These are phyloP conservation scores for Charaxes varanes DNA, from an alignment of 1,140 invertebrate genomes.

Conservation along the genomic window DNA sequence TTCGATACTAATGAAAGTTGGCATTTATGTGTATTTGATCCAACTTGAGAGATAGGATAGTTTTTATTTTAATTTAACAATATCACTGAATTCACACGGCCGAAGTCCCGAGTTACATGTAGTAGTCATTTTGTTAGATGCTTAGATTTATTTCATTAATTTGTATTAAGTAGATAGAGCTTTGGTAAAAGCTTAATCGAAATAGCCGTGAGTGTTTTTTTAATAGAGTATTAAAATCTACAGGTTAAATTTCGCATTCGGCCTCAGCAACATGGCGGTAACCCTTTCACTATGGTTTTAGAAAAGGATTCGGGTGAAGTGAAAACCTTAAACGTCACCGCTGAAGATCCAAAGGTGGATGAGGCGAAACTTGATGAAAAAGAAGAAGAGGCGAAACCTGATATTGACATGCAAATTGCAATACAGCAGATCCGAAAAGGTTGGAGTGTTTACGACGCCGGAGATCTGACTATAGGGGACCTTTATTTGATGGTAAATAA, in stretches of 20 bases:
- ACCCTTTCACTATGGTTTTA: constrained; percentile 49
- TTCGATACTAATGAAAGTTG: no score
- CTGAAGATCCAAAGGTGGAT: constrained; percentile 20
- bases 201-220: no score
- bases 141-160: constrained; percentile 1
- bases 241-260: constrained; percentile 61
- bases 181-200: no score
- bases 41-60: no score
- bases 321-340: constrained; percentile 24
- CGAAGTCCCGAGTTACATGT: no score
- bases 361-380: constrained; percentile 26
- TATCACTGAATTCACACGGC: no score
- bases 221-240: constrained; percentile 1
- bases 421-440: constrained; percentile 80
- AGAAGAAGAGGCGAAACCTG: constrained; percentile 41
- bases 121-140: constrained; percentile 4
- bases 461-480: constrained; percentile 89
- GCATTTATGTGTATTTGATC: no score
- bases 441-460: constrained; percentile 85
- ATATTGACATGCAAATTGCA: constrained; percentile 62
- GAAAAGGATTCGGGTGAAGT: constrained; percentile 38
- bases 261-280: constrained; percentile 53
- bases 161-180: neutral
- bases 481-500: constrained; percentile 92
- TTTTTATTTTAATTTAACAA: no score